Evolutionary conservation across 2,113 vertebrate species (phyloP).

Genomic region (Xenotilapia leptura): DNA sequence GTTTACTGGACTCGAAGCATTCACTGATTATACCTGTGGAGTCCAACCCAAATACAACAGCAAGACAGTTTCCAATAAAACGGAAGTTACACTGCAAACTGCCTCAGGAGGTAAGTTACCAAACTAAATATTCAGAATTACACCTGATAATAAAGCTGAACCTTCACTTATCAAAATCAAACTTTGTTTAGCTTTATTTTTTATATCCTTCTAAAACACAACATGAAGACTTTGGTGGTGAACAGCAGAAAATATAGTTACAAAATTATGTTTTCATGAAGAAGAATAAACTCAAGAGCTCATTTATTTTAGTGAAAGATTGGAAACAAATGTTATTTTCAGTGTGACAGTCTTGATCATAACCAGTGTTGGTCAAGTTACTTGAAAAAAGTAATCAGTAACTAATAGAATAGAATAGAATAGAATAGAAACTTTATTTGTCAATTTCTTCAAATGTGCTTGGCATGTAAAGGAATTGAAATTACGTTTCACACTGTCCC

Average conservation of each 20-base stretch:
- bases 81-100: fast-evolving
- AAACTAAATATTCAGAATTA: background rate
- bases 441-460: too few relatives aligned
- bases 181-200: background rate
- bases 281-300: background rate
- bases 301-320: background rate
- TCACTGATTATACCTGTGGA: fast-evolving
- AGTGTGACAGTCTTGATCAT: too few relatives aligned
- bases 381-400: too few relatives aligned
- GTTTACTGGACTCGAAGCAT: fast-evolving
- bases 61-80: fast-evolving
- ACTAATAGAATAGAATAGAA: too few relatives aligned
- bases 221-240: background rate
- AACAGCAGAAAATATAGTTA: background rate
- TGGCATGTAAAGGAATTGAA: too few relatives aligned
- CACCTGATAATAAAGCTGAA: background rate
- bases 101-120: fast-evolving
- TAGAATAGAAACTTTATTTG: too few relatives aligned
- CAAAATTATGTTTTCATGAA: fast-evolving
- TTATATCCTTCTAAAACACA: background rate
- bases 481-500: too few relatives aligned
- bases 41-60: fast-evolving
- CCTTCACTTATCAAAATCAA: background rate
- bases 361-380: too few relatives aligned
- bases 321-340: too few relatives aligned